Conservation (phyloP, 1,140 invertebrate species). For the Bombus terrestris region DNA sequence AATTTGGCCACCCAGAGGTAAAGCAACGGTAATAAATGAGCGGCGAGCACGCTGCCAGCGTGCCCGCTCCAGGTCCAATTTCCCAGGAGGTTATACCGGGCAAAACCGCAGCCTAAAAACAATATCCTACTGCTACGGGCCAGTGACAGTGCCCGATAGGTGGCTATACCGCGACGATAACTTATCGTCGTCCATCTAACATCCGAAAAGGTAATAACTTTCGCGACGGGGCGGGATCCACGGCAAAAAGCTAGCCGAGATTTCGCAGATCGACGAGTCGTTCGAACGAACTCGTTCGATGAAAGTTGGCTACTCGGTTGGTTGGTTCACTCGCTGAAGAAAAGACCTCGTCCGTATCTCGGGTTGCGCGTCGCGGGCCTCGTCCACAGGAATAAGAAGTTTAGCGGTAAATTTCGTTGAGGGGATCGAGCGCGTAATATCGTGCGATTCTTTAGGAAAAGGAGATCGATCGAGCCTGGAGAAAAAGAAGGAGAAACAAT, state of each 20-base stretch:
- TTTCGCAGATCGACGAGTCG: constrained; percentile 32
- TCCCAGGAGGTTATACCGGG: constrained; percentile 75
- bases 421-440: not conserved
- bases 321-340: not conserved
- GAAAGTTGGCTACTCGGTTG: not conserved
- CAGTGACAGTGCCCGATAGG: constrained; percentile 74
- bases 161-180: constrained; percentile 63
- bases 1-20: constrained; percentile 80
- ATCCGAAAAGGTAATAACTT: constrained; percentile 69
- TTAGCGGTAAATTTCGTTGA: not conserved
- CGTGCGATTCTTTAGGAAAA: not conserved
- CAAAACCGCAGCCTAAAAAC: constrained; percentile 81
- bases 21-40: constrained; percentile 80
- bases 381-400: constrained; percentile 9
- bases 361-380: not conserved
- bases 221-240: not conserved
- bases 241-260: constrained; percentile 54
- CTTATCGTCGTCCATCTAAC: constrained; percentile 68
- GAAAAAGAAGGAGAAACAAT: not conserved
- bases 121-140: constrained; percentile 76
- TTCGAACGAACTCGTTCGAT: not conserved
- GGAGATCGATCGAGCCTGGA: not conserved
- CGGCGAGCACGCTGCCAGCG: constrained; percentile 75
- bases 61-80: constrained; percentile 76
- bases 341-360: not conserved